Percentiles rank a stretch among this genome's conserved stretches.
Conservation (phyloP, 2,113 vertebrate genomes). For the Brienomyrus brachyistius region DNA sequence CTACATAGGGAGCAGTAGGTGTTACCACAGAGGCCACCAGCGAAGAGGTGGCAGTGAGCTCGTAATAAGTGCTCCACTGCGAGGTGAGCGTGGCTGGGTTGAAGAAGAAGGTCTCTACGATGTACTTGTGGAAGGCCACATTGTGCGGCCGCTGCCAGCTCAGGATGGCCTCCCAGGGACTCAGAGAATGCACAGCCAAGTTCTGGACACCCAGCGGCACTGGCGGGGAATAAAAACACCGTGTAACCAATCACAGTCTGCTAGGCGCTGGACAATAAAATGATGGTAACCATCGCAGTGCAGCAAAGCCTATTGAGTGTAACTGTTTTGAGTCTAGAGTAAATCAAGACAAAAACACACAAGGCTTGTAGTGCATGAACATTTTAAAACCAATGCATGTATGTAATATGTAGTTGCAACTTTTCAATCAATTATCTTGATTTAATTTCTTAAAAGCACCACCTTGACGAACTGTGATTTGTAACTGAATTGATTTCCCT, state of each 20-base stretch:
- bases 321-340: neutral
- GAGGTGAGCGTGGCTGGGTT: slow-evolving; percentile 80
- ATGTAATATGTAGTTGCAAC: neutral
- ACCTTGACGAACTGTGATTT: neutral
- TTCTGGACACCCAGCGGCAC: slow-evolving; percentile 86
- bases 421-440: neutral
- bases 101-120: slow-evolving; percentile 94
- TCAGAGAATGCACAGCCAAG: slow-evolving; percentile 77
- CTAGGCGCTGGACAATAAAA: neutral
- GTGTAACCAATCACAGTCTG: neutral
- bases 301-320: neutral
- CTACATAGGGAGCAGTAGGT: neutral
- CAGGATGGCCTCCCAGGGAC: slow-evolving; percentile 79
- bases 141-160: slow-evolving; percentile 86
- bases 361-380: neutral
- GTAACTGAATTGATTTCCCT: neutral
- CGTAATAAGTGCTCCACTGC: slow-evolving; percentile 93
- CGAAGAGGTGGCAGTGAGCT: slow-evolving; percentile 83
- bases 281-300: neutral
- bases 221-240: slow-evolving; percentile 38
- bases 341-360: neutral
- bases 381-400: neutral
- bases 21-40: slow-evolving; percentile 85
- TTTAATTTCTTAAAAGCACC: neutral
- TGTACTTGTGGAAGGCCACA: slow-evolving; percentile 85